A percentile compares a stretch with the other conserved stretches of the same genome.
These are phyloP conservation scores for Dicerorhinus sumatrensis DNA, from an alignment of 2,113 vertebrate species.

Conservation along the genomic window DNA sequence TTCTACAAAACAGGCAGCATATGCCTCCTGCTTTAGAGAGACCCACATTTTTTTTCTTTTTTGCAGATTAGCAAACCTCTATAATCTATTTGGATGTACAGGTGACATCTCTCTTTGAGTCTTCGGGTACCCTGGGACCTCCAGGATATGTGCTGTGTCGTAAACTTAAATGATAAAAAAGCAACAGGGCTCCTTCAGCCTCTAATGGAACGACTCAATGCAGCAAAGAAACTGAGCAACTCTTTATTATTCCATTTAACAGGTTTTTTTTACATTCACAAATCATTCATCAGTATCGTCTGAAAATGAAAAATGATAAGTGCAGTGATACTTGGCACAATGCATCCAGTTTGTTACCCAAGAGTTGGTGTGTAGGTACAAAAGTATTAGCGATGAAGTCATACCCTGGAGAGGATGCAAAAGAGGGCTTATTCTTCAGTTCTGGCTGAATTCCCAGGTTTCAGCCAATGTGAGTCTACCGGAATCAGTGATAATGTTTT, in stretches of 20 bases:
- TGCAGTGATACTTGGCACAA: conserved; percentile 83
- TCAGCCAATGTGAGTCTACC: conserved; percentile 82
- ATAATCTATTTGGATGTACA: conserved; percentile 82
- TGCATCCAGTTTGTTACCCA: conserved; percentile 78
- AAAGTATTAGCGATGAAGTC: conserved; percentile 86
- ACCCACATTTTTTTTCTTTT: conserved; percentile 62
- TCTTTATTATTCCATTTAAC: conserved; percentile 84
- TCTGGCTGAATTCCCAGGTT: conserved; percentile 89
- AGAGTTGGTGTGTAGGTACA: conserved; percentile 72
- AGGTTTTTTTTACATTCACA: conserved; percentile 81
- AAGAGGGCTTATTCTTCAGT: conserved; percentile 82
- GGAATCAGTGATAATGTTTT: conserved; percentile 87
- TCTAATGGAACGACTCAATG: conserved; percentile 85
- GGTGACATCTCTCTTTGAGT: conserved; percentile 83
- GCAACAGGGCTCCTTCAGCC: conserved; percentile 81
- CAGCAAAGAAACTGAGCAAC: conserved; percentile 81
- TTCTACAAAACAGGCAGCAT: conserved; percentile 77
- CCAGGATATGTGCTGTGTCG: conserved; percentile 83
- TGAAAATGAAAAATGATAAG: conserved; percentile 83
- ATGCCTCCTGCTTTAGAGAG: conserved; percentile 76
- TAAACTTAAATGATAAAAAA: conserved; percentile 85
- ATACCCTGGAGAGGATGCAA: conserved; percentile 82
- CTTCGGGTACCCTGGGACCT: conserved; percentile 79
- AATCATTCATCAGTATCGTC: conserved; percentile 85
- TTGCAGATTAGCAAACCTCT: conserved; percentile 81